Base-by-base conservation (phyloP, 2,797 vertebrate genomes). In the Ctenopoma kingsleyae region DNA sequence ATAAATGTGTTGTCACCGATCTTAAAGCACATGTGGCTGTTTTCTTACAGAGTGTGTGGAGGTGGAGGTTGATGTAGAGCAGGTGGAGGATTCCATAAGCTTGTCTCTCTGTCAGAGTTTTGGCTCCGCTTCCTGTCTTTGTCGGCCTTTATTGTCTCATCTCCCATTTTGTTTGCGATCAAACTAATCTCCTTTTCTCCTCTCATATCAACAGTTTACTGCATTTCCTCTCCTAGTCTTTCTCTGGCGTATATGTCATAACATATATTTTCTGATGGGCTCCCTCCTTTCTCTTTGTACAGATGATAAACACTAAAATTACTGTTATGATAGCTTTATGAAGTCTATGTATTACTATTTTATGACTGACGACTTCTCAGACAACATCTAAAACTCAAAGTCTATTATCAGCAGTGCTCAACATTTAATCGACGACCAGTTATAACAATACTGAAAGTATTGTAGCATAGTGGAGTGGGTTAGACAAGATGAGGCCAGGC, bases 61-160 rank as follows among this genome's bases (percentile, higher is more conserved):
- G 58, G 55, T 68, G 59, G 62, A 64, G 72, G 47, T 44, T 48
- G 78, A 76, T 71, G 69, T 4, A 32, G 65, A 68, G 64, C 87
- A 89, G 86, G 88, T 88, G 87, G 69, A 85, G 77, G 85, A 86
- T 87, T 89, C 71, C 80, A 78, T 62, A 68, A 54, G 30, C 59
- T 76, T 12, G 55, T 67, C 67, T 82, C 30, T 57, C 53, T 57
- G 62, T n/a, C 23, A 1, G 35, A 47, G 55, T 77, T n/a, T 56
- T 67, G 5, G 41, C 73, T 57, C 79, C 58, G 64, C 81, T 91
- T 94, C 92, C 92, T 72, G 81, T 83, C 86, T 92, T 93, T 92
- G 90, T 93, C 74, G 3, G 55, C 41, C 54, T 60, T 63, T 67
- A 79, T 90, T 80, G 60, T 78, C 58, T 79, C 46, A 35, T 61